Conservation (phyloP, 2,797 vertebrate genomes). For the Bradypodion ventrale region DNA sequence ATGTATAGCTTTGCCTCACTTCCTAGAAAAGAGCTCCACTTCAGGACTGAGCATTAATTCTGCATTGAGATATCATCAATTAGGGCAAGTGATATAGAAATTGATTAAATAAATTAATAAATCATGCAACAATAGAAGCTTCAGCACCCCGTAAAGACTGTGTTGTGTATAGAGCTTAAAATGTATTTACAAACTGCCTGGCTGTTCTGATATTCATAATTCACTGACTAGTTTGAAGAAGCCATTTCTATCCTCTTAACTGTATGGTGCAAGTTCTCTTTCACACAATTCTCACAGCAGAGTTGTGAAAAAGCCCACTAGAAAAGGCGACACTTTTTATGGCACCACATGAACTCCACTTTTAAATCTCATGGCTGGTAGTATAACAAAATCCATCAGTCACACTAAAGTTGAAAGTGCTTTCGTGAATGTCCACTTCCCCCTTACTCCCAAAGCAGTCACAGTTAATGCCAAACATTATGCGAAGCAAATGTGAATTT, state of each 20-base stretch:
- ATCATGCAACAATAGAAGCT: background rate
- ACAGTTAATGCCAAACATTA: slow-evolving; percentile 6
- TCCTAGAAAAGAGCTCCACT: background rate
- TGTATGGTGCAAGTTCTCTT: background rate
- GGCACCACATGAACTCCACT: slow-evolving; percentile 13
- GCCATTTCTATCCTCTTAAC: background rate
- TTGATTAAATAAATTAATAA: background rate
- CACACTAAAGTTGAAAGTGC: slow-evolving; percentile 31
- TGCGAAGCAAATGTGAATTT: slow-evolving; percentile 46
- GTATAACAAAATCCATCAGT: slow-evolving; percentile 21
- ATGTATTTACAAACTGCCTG: too few relatives aligned
- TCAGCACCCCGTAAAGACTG: background rate
- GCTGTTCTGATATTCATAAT: background rate
- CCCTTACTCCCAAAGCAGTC: background rate
- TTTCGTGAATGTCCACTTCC: background rate
- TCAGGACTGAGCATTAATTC: background rate
- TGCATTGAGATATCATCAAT: background rate
- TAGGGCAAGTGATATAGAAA: background rate
- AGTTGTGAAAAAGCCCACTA: background rate
- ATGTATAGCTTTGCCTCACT: background rate
- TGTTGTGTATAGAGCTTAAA: too few relatives aligned
- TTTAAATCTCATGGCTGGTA: slow-evolving; percentile 25
- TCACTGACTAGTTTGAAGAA: background rate
- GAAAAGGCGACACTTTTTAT: background rate
- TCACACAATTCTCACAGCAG: background rate